phyloP scores from a whole-genome alignment of 2,113 vertebrate species.

The Kobus ellipsiprymnus region DNA sequence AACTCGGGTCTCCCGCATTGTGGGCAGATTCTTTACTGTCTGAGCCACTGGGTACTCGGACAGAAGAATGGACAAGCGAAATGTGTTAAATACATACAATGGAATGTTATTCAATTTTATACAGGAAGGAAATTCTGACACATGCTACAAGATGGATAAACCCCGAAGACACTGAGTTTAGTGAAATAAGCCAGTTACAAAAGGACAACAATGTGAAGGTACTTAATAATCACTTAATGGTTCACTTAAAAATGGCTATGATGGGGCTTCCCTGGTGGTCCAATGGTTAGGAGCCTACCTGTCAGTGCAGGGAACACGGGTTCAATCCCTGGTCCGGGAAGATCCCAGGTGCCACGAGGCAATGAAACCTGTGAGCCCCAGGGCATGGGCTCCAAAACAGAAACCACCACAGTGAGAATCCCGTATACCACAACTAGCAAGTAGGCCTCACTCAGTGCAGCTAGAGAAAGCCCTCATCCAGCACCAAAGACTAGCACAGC shows the following conservation, averaged over 20 bases:
- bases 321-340: not conserved
- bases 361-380: not conserved
- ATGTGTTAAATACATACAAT: not conserved
- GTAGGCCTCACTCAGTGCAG: not conserved
- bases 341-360: not conserved
- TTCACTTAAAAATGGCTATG: not conserved
- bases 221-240: not conserved
- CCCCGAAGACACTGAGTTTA: not conserved
- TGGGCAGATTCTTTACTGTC: not conserved
- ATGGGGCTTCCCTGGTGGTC: not conserved
- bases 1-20: not conserved
- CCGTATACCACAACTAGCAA: not conserved
- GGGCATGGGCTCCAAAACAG: not conserved
- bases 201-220: not conserved
- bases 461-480: not conserved
- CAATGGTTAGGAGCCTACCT: not conserved
- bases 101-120: not conserved
- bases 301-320: not conserved
- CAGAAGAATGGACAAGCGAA: not conserved
- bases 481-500: not conserved
- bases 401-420: not conserved
- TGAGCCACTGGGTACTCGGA: not conserved
- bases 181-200: not conserved
- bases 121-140: not conserved
- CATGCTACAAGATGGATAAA: not conserved